These are phyloP conservation scores for Drosophila busckii DNA, from an alignment of 1,140 invertebrate species.

Conservation along the genomic window DNA sequence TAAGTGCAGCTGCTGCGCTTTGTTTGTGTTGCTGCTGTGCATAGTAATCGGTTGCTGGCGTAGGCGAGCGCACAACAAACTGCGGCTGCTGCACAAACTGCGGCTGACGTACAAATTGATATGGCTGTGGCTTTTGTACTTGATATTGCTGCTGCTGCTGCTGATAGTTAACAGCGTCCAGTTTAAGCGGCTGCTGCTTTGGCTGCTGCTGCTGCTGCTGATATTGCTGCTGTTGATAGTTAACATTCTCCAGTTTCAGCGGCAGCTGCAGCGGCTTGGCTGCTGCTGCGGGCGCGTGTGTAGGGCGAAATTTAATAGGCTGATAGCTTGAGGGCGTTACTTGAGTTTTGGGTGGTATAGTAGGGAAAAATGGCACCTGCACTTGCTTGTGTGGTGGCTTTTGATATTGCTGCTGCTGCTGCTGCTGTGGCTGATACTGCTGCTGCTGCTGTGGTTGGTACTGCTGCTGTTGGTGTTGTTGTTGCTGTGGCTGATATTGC, in stretches of 20 bases:
- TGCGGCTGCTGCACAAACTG: conserved; percentile 44
- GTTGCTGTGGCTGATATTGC: conserved; percentile 60
- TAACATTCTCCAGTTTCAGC: conserved; percentile 50
- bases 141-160: conserved; percentile 50
- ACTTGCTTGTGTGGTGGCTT: conserved; percentile 53
- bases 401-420: conserved; percentile 55
- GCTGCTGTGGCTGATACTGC: conserved; percentile 24
- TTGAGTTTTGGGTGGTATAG: conserved; percentile 74
- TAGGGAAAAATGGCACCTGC: conserved; percentile 79
- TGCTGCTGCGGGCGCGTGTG: conserved; percentile 54
- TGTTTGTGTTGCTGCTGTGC: conserved; percentile 46
- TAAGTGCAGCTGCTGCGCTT: conserved; percentile 41
- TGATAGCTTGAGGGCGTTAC: conserved; percentile 77
- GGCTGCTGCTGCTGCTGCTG: conserved; percentile 46
- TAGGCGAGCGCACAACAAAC: conserved; percentile 60
- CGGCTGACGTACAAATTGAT: conserved; percentile 75
- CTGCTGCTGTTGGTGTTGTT: conserved; percentile 23
- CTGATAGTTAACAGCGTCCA: conserved; percentile 53
- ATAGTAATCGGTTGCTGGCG: conserved; percentile 70
- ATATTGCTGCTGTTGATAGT: conserved; percentile 54
- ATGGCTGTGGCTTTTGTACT: conserved; percentile 72
- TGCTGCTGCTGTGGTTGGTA: conserved; percentile 37
- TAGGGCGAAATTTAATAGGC: conserved; percentile 76
- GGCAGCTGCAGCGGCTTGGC: conserved; percentile 64
- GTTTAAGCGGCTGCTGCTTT: conserved; percentile 65